Evolutionary conservation across 2,797 vertebrate species (phyloP).

Genomic region (Champsocephalus gunnari): DNA sequence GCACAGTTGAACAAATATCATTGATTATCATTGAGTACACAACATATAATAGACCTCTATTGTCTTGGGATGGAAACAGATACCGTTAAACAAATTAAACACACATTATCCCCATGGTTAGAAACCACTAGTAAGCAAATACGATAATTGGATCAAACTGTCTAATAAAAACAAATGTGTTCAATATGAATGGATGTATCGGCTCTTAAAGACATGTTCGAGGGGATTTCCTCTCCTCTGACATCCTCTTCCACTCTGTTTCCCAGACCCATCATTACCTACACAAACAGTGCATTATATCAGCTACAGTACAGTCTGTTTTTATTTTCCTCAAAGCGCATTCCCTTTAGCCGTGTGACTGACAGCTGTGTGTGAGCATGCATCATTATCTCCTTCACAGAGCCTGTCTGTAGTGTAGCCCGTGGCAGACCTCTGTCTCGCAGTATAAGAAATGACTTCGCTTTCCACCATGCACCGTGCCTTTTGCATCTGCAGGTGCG

Average conservation of each 20-base stretch:
- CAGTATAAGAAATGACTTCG: constrained; percentile 67
- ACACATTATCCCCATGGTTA: constrained; percentile 14
- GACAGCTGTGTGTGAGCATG: constrained; percentile 78
- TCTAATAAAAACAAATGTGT: constrained; percentile 15
- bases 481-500: constrained; percentile 59
- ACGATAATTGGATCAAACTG: not conserved
- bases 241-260: constrained; percentile 64
- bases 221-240: constrained; percentile 48
- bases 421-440: constrained; percentile 78
- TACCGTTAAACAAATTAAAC: constrained; percentile 23
- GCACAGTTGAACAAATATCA: not conserved
- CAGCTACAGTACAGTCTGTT: constrained; percentile 66
- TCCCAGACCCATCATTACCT: constrained; percentile 72
- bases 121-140: not conserved
- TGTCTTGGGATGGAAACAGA: constrained; percentile 15
- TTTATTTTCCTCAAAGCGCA: constrained; percentile 74
- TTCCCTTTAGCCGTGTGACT: constrained; percentile 72
- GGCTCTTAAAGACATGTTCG: constrained; percentile 25
- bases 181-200: not conserved
- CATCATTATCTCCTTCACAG: constrained; percentile 80
- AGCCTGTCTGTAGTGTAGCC: constrained; percentile 73
- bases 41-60: constrained; percentile 21
- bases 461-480: constrained; percentile 43
- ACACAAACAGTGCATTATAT: constrained; percentile 75
- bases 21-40: constrained; percentile 11